A percentile compares a stretch with the other conserved stretches of the same genome.
Evolutionary conservation across 1,140 invertebrate species (phyloP).

Genomic region (Brachionus paranguensis): DNA sequence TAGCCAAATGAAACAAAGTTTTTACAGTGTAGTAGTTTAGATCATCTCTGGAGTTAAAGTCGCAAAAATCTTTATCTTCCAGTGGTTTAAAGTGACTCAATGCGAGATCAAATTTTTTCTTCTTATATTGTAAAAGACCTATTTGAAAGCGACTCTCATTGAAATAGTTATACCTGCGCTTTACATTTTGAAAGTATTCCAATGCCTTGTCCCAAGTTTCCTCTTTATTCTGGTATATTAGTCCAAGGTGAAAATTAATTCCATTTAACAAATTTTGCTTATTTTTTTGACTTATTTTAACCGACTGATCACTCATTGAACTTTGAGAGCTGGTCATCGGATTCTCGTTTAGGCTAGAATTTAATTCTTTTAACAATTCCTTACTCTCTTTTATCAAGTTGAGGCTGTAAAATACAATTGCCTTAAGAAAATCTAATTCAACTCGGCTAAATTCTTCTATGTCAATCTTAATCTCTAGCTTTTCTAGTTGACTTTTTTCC

Average conservation of each 20-base stretch:
- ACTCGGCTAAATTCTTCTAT: background rate
- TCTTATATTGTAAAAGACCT: background rate
- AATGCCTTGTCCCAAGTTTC: background rate
- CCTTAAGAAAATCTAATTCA: background rate
- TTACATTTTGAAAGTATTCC: slow-evolving; percentile 1
- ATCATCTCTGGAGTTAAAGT: background rate
- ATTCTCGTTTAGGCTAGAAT: background rate
- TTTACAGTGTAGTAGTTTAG: background rate
- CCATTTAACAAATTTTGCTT: background rate
- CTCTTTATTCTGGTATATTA: background rate
- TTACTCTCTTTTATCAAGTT: background rate
- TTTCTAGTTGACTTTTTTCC: background rate
- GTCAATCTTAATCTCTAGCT: background rate
- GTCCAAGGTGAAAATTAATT: background rate
- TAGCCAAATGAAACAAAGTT: background rate
- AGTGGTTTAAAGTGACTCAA: background rate
- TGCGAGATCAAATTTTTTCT: background rate
- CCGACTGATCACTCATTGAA: background rate
- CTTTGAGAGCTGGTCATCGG: background rate
- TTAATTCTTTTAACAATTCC: background rate
- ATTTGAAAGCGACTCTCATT: background rate
- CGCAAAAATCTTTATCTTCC: background rate
- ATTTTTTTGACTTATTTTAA: background rate
- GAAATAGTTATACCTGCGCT: background rate
- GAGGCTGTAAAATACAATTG: background rate